phyloP scores from a whole-genome alignment of 2,113 vertebrate species.

The Vulpes lagopus region DNA sequence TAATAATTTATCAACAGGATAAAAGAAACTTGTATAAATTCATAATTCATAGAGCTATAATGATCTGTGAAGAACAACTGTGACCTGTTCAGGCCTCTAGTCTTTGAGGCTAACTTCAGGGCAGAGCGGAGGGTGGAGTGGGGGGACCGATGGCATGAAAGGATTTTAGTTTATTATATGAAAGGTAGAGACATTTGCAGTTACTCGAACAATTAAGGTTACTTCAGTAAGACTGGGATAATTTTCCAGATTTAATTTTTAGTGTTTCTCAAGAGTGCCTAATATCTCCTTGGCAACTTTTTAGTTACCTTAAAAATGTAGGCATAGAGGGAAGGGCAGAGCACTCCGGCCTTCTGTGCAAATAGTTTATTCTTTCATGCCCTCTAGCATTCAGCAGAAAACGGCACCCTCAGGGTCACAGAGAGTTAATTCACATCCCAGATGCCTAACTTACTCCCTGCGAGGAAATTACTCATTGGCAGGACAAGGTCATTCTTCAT shows the following conservation, averaged over 20 bases:
- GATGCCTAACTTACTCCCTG: conserved; percentile 53
- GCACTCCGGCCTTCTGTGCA: neutral
- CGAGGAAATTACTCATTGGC: conserved; percentile 66
- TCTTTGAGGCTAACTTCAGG: conserved; percentile 27
- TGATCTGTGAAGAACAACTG: neutral
- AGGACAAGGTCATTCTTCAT: conserved; percentile 72
- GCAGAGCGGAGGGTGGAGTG: too few relatives aligned
- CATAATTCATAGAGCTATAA: neutral
- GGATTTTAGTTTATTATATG: conserved; percentile 13
- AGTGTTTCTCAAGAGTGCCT: neutral
- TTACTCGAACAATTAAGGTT: neutral
- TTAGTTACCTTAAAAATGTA: conserved; percentile 44
- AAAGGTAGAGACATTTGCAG: neutral
- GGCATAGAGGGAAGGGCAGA: neutral
- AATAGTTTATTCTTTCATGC: conserved; percentile 24
- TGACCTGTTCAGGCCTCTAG: neutral
- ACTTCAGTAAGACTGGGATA: neutral
- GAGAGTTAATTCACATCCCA: conserved; percentile 73
- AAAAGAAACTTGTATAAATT: neutral
- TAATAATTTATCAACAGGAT: neutral
- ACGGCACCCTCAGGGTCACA: neutral
- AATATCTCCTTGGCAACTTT: neutral
- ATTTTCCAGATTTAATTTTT: conserved; percentile 38
- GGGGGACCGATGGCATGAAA: neutral
- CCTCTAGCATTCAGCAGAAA: conserved; percentile 48